These are phyloP conservation scores for Thalassarche chlororhynchos DNA, from an alignment of 2,113 vertebrate genomes.

Conservation along the genomic window DNA sequence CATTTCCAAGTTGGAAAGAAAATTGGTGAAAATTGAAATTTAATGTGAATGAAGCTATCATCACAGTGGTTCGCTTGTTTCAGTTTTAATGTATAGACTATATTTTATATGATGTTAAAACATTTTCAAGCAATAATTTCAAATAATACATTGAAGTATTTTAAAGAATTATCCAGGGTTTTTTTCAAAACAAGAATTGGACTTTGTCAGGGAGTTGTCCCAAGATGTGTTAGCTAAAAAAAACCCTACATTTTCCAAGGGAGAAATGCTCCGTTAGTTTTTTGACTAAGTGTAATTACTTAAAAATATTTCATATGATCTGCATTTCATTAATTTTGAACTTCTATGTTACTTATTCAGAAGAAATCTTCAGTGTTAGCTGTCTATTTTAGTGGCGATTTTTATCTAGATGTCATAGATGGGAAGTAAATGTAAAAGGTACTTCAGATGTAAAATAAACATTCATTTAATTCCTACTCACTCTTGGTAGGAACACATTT, in stretches of 20 bases:
- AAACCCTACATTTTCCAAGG: not conserved
- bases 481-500: slow-evolving; percentile 50
- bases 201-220: not conserved
- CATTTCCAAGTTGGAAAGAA: not conserved
- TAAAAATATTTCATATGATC: not conserved
- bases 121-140: not conserved
- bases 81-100: not conserved
- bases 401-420: slow-evolving; percentile 3
- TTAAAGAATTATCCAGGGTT: not conserved
- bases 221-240: not conserved
- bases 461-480: slow-evolving; percentile 51
- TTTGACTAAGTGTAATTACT: not conserved
- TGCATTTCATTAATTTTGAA: not conserved
- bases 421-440: slow-evolving; percentile 21
- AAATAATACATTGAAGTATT: not conserved
- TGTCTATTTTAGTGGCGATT: not conserved
- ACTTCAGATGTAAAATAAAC: slow-evolving; percentile 32
- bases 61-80: not conserved
- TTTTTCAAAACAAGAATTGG: not conserved
- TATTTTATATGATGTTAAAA: not conserved
- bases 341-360: not conserved
- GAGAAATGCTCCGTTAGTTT: not conserved
- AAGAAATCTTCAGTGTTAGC: not conserved
- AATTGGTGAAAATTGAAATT: not conserved
- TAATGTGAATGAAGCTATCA: not conserved